A percentile compares a stretch with the other conserved stretches of the same genome.
phyloP scores from a whole-genome alignment of 2,113 vertebrate genomes.

The Rhineura floridana region DNA sequence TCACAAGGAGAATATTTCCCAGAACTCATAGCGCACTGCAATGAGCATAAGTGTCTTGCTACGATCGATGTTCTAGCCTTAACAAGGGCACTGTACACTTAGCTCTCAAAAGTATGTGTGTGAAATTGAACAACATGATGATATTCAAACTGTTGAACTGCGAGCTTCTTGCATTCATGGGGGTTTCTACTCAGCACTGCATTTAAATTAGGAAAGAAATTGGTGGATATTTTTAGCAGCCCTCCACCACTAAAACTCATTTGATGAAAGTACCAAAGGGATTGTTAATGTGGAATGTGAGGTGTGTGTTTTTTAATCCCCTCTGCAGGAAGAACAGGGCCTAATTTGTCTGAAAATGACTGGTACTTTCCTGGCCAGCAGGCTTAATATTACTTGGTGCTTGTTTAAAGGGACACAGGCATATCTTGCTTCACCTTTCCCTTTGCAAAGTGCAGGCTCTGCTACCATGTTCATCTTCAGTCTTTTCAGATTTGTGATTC shows the following conservation, averaged over 20 bases:
- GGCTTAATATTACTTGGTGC: conserved; percentile 57
- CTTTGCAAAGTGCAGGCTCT: conserved; percentile 47
- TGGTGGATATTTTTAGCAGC: conserved; percentile 69
- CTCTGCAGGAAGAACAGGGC: conserved; percentile 64
- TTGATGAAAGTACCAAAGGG: conserved; percentile 70
- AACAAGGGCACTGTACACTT: background rate
- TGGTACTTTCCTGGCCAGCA: conserved; percentile 68
- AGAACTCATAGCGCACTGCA: background rate
- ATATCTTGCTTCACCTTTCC: conserved; percentile 19
- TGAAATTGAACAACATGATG: accelerated
- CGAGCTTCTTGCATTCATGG: conserved; percentile 29
- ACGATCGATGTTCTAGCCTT: background rate
- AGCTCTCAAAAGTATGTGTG: conserved; percentile 24
- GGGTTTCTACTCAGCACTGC: conserved; percentile 55
- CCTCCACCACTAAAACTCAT: conserved; percentile 73
- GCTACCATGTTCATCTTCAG: background rate
- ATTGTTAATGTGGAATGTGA: conserved; percentile 67
- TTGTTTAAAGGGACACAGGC: conserved; percentile 29
- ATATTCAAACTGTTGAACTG: conserved; percentile 45
- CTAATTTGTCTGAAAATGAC: conserved; percentile 70
- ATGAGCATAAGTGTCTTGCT: background rate
- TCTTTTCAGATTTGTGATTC: background rate
- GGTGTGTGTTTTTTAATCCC: conserved; percentile 63
- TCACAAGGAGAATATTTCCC: conserved; percentile 25
- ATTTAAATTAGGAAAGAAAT: conserved; percentile 66